A percentile compares a stretch with the other conserved stretches of the same genome.
Evolutionary conservation across 2,888 invertebrate species (phyloP).

Genomic region (Automeris io): DNA sequence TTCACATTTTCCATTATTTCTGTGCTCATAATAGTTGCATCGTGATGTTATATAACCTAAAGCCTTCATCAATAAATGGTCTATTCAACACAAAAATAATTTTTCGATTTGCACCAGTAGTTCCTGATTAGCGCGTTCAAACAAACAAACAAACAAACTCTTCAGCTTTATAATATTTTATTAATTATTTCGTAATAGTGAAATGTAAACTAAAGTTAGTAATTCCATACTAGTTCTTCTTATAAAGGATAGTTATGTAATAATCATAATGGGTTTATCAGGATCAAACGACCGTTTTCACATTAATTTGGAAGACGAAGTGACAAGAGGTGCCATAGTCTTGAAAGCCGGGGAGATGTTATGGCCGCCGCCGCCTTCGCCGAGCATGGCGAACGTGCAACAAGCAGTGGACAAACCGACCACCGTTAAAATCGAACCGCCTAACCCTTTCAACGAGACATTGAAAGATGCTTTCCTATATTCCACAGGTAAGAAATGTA

Average conservation of each 20-base stretch:
- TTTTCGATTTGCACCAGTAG: too few species aligned
- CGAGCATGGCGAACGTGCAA: constrained; percentile 68
- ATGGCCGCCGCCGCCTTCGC: constrained; percentile 88
- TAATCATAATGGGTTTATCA: constrained; percentile 25
- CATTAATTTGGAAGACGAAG: constrained; percentile 90
- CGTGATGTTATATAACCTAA: too few species aligned
- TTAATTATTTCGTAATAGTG: too few species aligned
- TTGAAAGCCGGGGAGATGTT: constrained; percentile 84
- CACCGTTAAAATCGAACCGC: constrained; percentile 55
- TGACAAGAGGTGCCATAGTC: constrained; percentile 89
- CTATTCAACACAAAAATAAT: too few species aligned
- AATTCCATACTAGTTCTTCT: too few species aligned
- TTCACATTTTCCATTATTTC: too few species aligned
- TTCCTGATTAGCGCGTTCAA: too few species aligned
- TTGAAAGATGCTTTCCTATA: constrained; percentile 81
- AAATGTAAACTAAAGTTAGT: too few species aligned
- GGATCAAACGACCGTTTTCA: constrained; percentile 87
- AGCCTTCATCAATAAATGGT: too few species aligned
- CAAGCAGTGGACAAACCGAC: constrained; percentile 52
- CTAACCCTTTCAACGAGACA: constrained; percentile 83
- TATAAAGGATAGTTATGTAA: background rate
- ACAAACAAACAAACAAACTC: too few species aligned
- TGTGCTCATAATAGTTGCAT: too few species aligned
- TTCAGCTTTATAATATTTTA: too few species aligned
- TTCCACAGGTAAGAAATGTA: constrained; percentile 76